Base-by-base conservation (phyloP, 2,113 vertebrate species). In the Mastomys coucha region DNA sequence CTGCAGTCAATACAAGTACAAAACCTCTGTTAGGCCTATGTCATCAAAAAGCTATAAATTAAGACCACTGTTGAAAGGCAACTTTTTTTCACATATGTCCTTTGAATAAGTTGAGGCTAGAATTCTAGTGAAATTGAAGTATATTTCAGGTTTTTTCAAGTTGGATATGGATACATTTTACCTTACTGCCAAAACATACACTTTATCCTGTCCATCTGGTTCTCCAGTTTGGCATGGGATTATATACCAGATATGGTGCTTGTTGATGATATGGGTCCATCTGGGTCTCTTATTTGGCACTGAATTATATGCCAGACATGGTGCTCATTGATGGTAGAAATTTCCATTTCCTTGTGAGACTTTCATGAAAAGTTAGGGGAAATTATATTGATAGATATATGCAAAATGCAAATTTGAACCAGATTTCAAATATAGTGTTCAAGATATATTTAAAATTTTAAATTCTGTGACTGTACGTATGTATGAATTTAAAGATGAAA, bases 351-450 rank as follows among this genome's bases (percentile, higher is more conserved):
- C 60, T 93, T 93, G 45, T 91, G 75, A 90, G 14, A 93, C 76
- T 93, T 96, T 81, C 85, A 81, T 72, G 85, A 93, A 39, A 82
- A 78, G 31, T 7, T 82, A 17, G 28, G 81, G 69, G 14, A 94
- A 51, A 42, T 14, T 89, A 39, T 65, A 87, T 91, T 96, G 91
- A 94, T 33, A 96, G 82, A 94, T 85, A 94, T 1, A 76, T 65
- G 24, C 36, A 91, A 96, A 96, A 97, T 93, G 70, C 75, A 96
- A 96, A 95, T 94, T 88, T 91, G 33, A 91, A 88, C 5, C 69
- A 95, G 33, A 91, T 96, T 95, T 95, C 51, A 96, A 95, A 92
- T 88, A 90, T 72, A 96, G 89, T 95, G 19, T 90, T 87, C 89
- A 82, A 75, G 39, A 73, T 91, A 81, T 85, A 92, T 88, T 94